Percentiles rank a stretch among this genome's conserved stretches.
Conservation (phyloP, 2,797 vertebrate genomes). For the Anas flavirostris region DNA sequence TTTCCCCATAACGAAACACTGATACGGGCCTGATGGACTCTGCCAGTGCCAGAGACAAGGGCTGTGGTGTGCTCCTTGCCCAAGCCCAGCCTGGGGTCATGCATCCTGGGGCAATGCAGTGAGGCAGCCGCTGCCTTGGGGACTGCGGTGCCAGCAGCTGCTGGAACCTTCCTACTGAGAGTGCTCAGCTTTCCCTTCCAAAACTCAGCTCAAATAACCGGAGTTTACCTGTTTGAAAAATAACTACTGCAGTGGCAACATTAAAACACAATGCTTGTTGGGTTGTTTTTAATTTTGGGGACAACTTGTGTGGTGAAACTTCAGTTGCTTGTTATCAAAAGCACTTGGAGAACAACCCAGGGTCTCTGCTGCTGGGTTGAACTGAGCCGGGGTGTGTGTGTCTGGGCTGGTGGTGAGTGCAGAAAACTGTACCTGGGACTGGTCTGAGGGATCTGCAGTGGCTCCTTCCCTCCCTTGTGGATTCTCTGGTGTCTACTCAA, state of each 20-base stretch:
- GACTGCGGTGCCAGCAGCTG: neutral
- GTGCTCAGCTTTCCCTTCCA: neutral
- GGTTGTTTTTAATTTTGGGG: neutral
- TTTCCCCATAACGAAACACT: neutral
- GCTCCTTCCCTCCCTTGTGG: neutral
- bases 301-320: neutral
- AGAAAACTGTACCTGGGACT: neutral
- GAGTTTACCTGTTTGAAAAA: neutral
- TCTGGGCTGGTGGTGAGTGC: neutral
- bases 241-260: neutral
- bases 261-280: neutral
- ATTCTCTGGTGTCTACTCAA: neutral
- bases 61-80: neutral
- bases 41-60: neutral
- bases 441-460: neutral
- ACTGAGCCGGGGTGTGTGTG: neutral
- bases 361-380: neutral
- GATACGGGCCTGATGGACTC: accelerated
- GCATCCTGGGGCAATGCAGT: neutral
- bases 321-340: neutral
- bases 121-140: neutral
- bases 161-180: neutral
- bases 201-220: neutral
- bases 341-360: neutral
- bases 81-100: accelerated